Base-by-base conservation (phyloP, 1,140 invertebrate genomes). In the Rhopalosiphum maidis region DNA sequence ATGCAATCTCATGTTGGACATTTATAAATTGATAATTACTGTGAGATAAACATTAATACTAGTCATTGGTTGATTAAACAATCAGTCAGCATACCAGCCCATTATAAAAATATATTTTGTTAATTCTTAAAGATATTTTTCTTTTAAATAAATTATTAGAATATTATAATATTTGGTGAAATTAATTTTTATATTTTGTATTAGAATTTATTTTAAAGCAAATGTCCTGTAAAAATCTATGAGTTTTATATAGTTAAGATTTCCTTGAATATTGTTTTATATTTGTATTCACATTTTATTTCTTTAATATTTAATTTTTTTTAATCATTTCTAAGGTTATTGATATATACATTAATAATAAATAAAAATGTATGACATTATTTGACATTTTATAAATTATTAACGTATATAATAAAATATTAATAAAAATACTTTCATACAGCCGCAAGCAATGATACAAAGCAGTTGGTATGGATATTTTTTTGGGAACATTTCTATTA, bases 21-120 rank as follows among this genome's bases (percentile, higher is more conserved):
- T n/a, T 21, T 37, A 23, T 37, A 37, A 37, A 22, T 2, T 83
- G n/a, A 23, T 37, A 22, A 18, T 82, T 37, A 83, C 0, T 83
- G 23, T 83, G 18, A 37, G 35, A 7, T 37, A 11, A 37, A 82
- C 18, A 82, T 5, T 82, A 35, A 37, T 37, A 35, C 11, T 77
- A 37, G 35, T 83, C 22, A 83, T n/a, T 37, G 22, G 22, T 37
- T 23, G 1, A 83, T 83, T 22, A 8, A 23, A 23, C 18, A 37
- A 82, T 83, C n/a, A 37, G 21, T 83, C 22, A 83, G 37, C 77
- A 83, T 83, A 83, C 77, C 77, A 83, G 77, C 77, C 77, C 77
- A 37, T 21, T 83, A 35, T 23, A 83, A 83, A 37, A 83, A 83
- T 37, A 83, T 3, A 37, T 37, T 37, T 83, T 37, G 5, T 83